These are phyloP conservation scores for Tiaroga cobitis DNA, from an alignment of 2,797 vertebrate genomes.

Conservation along the genomic window DNA sequence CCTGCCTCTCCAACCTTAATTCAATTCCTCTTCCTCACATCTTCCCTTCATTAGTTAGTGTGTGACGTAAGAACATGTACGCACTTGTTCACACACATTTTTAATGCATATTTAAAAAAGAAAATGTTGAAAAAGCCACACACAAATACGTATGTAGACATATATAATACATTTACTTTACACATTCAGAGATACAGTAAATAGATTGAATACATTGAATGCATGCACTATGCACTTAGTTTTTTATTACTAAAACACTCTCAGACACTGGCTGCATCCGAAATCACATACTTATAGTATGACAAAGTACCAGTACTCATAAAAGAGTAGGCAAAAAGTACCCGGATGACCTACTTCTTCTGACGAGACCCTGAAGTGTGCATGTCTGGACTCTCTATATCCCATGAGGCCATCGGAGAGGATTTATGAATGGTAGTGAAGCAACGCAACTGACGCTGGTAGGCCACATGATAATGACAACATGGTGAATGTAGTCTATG, in stretches of 20 bases:
- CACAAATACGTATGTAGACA: background rate
- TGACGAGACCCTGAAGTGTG: background rate
- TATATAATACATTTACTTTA: background rate
- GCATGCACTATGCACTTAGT: background rate
- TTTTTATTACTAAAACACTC: background rate
- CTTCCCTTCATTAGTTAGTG: background rate
- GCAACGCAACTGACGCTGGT: background rate
- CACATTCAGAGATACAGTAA: background rate
- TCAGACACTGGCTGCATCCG: background rate
- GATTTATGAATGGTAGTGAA: background rate
- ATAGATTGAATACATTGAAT: background rate
- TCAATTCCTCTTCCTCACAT: constrained; percentile 63
- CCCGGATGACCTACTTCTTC: background rate
- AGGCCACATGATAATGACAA: background rate
- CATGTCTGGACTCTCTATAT: background rate
- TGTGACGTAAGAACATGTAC: background rate
- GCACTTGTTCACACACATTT: background rate
- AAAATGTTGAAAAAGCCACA: background rate
- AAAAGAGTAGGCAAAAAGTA: background rate
- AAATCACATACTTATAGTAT: background rate
- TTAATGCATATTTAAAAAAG: background rate
- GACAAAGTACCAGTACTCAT: too few relatives aligned
- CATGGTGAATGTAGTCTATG: background rate
- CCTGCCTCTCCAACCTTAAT: constrained; percentile 57
- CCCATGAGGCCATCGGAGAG: background rate